Base-by-base conservation (phyloP, 2,888 invertebrate genomes). In the Cephus rjabovi region DNA sequence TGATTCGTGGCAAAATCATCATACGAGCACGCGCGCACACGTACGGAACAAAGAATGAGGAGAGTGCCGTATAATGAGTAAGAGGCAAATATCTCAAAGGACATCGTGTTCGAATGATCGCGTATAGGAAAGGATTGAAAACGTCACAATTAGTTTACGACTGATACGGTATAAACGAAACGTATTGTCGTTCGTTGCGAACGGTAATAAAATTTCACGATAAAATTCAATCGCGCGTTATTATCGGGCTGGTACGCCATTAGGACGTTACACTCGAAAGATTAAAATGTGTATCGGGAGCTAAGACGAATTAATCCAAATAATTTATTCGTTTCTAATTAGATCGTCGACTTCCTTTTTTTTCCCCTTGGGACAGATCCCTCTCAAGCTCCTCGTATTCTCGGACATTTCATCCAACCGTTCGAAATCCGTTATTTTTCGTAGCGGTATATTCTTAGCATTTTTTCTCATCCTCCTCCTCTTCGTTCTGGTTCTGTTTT, bases 361-460 rank as follows among this genome's bases (percentile, higher is more conserved):
- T 2, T 35, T 3, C 0, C 12, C 15, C 56, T 56, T 9, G 23
- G 9, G 0, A 56, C 40, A 40, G 4, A 40, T 40, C 4, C 15
- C 4, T 40, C 40, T 40, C 40, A 4, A 4, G 4, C 23, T 56
- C 56, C 23, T 56, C 56, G 9, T 9, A 56, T 56, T 23, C 56
- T 9, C 56, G 23, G 23, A 56, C 23, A 56, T 56, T 56, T 56
- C 23, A 23, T 56, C 56, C 56, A 2, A 23, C 56, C 56, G 56
- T 56, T 56, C 56, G 15, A 71, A 71, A 31, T 71, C 34, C 71
- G 31, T 34, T 31, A 71, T 71, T 34, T 71, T 71, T 33, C 71
- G 31, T 34, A 71, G 34, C 71, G 71, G 71, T 71, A 71, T 33
- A 71, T 33, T 71, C 71, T 34, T 71, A 31, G 71, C 71, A 71